phyloP scores from a whole-genome alignment of 2,113 vertebrate species.

The Rhegmatorhina hoffmannsi region DNA sequence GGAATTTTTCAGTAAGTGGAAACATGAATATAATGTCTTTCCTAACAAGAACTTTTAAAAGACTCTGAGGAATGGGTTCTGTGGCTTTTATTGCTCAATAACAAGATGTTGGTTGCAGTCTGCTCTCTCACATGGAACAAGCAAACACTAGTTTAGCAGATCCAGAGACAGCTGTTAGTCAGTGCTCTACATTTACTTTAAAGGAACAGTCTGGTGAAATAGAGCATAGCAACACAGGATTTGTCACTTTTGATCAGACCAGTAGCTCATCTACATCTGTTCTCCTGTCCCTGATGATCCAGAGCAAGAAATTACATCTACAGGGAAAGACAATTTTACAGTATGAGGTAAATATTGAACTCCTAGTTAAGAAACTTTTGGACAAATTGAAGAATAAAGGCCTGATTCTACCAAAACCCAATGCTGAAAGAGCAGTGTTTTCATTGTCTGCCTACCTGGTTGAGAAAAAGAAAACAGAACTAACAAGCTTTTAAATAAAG shows the following conservation, averaged over 20 bases:
- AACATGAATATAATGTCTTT: neutral
- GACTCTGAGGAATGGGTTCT: neutral
- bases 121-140: constrained; percentile 4
- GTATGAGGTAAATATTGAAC: neutral
- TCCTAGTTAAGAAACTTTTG: neutral
- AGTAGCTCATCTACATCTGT: neutral
- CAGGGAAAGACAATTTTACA: neutral
- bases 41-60: neutral
- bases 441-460: neutral
- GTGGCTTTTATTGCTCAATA: neutral
- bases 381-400: neutral
- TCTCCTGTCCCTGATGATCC: neutral
- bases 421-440: neutral
- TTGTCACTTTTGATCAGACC: constrained; percentile 36
- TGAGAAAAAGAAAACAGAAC: neutral
- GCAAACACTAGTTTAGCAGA: neutral
- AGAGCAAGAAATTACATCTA: neutral
- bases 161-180: neutral
- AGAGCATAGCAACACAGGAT: constrained; percentile 22
- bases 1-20: neutral
- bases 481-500: neutral
- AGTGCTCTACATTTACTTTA: neutral
- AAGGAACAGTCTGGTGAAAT: constrained; percentile 36
- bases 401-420: neutral
- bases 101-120: neutral